phyloP scores from a whole-genome alignment of 2,888 invertebrate species.

The Dyspetes luteomarginatus region DNA sequence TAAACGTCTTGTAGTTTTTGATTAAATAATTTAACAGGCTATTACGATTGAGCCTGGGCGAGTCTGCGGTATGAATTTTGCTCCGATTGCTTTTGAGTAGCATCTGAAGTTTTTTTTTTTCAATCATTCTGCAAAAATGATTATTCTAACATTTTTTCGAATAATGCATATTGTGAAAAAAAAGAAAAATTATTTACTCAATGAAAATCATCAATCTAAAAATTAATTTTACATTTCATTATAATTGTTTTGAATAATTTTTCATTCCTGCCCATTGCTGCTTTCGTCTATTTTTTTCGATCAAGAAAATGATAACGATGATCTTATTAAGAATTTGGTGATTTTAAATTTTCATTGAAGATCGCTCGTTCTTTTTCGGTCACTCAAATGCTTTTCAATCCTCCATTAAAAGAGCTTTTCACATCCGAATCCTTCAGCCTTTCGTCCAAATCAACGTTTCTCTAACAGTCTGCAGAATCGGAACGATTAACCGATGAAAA shows the following conservation, averaged over 20 bases:
- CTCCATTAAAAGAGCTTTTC: not conserved
- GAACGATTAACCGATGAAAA: slow-evolving; percentile 54
- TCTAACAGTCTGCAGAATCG: slow-evolving; percentile 25
- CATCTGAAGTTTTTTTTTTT: not conserved
- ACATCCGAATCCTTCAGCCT: slow-evolving; percentile 12
- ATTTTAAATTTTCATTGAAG: too few species aligned
- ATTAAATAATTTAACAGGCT: not conserved
- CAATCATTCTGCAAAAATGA: not conserved
- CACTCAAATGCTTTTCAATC: slow-evolving; percentile 15
- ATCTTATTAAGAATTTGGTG: slow-evolving; percentile 22
- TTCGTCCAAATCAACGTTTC: slow-evolving; percentile 16
- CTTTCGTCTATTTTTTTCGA: too few species aligned
- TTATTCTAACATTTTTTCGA: too few species aligned
- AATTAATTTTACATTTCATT: too few species aligned
- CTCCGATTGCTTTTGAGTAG: not conserved
- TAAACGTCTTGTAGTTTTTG: not conserved
- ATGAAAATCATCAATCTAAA: too few species aligned
- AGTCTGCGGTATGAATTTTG: not conserved
- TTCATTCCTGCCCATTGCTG: too few species aligned
- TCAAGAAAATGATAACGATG: slow-evolving; percentile 2
- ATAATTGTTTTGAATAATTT: too few species aligned
- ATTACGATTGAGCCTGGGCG: not conserved
- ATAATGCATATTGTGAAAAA: too few species aligned
- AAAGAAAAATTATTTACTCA: too few species aligned
- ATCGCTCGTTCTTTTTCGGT: not conserved